phyloP scores from a whole-genome alignment of 2,113 vertebrate genomes.

The Pogonocichla stellata region DNA sequence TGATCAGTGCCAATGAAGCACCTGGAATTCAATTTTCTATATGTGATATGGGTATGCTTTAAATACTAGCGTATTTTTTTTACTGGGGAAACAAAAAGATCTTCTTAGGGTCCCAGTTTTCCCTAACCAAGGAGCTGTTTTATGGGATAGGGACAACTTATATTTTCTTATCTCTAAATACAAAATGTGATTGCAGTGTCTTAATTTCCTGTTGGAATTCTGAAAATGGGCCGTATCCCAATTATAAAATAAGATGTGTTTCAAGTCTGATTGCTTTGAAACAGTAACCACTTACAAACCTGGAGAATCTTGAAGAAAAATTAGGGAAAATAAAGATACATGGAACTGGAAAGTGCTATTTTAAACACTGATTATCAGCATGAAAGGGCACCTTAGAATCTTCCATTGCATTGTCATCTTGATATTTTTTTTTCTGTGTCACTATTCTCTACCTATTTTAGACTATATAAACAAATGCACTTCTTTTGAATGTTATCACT shows the following conservation, averaged over 20 bases:
- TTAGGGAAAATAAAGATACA: background rate
- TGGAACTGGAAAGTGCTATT: background rate
- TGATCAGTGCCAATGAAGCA: background rate
- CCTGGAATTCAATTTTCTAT: background rate
- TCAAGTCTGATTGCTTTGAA: background rate
- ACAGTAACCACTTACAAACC: background rate
- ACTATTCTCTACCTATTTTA: background rate
- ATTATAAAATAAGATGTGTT: background rate
- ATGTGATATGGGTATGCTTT: background rate
- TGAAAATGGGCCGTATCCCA: background rate
- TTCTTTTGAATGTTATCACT: background rate
- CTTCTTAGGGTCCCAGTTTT: background rate
- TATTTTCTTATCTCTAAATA: background rate
- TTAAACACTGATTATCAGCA: background rate
- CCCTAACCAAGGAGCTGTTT: background rate
- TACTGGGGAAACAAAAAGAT: background rate
- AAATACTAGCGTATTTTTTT: background rate
- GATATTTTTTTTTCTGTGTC: slow-evolving; percentile 10
- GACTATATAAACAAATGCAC: background rate
- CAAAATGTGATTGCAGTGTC: background rate
- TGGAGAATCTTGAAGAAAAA: background rate
- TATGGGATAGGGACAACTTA: background rate
- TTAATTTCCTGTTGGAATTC: background rate
- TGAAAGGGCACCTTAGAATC: background rate
- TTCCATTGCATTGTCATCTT: background rate